A percentile compares a stretch with the other conserved stretches of the same genome.
These are phyloP conservation scores for Aplodontia rufa DNA, from an alignment of 2,113 vertebrate species.

Conservation along the genomic window DNA sequence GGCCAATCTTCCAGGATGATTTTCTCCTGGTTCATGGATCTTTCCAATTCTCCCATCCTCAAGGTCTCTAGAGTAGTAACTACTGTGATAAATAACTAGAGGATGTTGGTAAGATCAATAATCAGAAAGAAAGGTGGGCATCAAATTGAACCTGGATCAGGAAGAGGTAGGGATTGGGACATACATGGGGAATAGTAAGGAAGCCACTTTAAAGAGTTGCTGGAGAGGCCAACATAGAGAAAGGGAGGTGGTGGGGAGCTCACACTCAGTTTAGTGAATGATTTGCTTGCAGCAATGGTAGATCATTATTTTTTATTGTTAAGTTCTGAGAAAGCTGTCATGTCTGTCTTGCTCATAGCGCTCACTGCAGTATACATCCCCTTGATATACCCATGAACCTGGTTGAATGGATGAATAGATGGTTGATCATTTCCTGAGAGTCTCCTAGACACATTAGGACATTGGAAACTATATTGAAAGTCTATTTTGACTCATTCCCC, in stretches of 20 bases:
- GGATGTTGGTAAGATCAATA: neutral
- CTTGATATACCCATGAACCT: too few species aligned
- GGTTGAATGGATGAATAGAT: neutral
- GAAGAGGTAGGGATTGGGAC: fast-evolving
- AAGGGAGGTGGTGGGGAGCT: neutral
- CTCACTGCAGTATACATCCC: too few species aligned
- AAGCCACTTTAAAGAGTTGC: fast-evolving
- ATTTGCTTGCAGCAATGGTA: neutral
- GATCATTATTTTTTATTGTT: neutral
- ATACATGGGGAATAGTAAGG: fast-evolving
- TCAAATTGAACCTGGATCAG: neutral
- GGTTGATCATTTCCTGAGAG: neutral
- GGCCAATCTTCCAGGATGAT: neutral
- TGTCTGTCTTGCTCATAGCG: neutral
- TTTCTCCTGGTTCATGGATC: neutral
- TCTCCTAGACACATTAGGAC: neutral
- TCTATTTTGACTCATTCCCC: neutral
- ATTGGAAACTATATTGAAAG: neutral
- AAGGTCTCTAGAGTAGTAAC: neutral
- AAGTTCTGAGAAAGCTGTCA: neutral
- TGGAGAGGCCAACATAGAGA: too few species aligned
- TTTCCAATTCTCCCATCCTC: neutral
- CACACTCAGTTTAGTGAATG: neutral
- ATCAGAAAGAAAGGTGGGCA: neutral
- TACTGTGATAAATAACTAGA: neutral